Evolutionary conservation across 2,113 vertebrate genomes (phyloP).

Genomic region (Antechinus flavipes): DNA sequence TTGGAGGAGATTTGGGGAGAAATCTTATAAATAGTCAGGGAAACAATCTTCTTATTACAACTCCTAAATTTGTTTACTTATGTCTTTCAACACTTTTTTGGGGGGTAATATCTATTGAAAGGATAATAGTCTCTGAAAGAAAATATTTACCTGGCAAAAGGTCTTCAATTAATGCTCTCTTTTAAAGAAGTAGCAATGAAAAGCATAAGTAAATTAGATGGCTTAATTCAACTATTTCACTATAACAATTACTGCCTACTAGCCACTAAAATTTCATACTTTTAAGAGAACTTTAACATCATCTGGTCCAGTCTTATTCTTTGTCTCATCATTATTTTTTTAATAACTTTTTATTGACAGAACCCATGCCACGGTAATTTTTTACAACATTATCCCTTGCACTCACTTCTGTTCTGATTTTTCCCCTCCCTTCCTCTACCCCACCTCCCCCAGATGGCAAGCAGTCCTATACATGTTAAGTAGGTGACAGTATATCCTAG

Average conservation of each 20-base stretch:
- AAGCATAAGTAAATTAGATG: neutral
- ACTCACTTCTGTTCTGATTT: too few relatives aligned
- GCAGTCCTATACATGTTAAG: too few relatives aligned
- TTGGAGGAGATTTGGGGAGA: neutral
- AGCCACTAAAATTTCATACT: neutral
- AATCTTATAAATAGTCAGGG: neutral
- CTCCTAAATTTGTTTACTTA: constrained; percentile 1
- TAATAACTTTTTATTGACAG: too few relatives aligned
- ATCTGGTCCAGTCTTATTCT: neutral
- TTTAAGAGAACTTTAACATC: neutral
- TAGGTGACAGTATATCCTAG: too few relatives aligned
- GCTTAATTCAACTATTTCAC: neutral
- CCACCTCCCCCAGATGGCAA: too few relatives aligned
- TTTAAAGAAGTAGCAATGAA: neutral
- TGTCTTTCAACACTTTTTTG: constrained; percentile 28
- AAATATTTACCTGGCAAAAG: neutral
- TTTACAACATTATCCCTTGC: too few relatives aligned
- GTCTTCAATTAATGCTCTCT: neutral
- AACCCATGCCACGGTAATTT: too few relatives aligned
- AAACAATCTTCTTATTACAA: constrained; percentile 2
- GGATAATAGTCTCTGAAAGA: constrained; percentile 17
- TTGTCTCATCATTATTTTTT: neutral
- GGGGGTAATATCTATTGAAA: constrained; percentile 27
- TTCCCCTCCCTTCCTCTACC: too few relatives aligned
- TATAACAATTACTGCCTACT: neutral